Evolutionary conservation across 2,113 vertebrate genomes (phyloP).

Genomic region (Cololabis saira): DNA sequence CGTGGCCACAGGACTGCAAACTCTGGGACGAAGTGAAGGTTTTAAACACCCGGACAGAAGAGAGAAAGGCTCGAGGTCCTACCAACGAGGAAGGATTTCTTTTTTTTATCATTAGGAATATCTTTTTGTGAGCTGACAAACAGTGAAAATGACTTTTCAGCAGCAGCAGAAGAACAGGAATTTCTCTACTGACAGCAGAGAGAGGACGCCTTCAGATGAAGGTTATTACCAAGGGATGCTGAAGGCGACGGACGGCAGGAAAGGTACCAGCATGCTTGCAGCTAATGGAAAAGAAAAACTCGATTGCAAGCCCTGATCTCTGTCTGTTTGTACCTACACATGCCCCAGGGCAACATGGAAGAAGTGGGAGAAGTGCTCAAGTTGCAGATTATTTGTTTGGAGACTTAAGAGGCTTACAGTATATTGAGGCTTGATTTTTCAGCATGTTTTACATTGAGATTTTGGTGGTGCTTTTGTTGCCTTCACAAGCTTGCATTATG

Average conservation of each 20-base stretch:
- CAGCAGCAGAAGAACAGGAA: constrained; percentile 76
- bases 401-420: background rate
- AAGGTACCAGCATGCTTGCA: constrained; percentile 73
- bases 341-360: background rate
- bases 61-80: constrained; percentile 16
- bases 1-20: constrained; percentile 44
- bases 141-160: constrained; percentile 68
- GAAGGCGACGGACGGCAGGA: constrained; percentile 81
- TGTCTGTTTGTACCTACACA: constrained; percentile 7
- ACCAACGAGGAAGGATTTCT: background rate
- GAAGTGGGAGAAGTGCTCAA: background rate
- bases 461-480: background rate
- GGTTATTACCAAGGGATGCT: constrained; percentile 82
- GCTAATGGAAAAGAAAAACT: constrained; percentile 3
- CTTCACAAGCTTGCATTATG: background rate
- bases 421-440: constrained; percentile 5
- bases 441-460: too few relatives aligned
- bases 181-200: constrained; percentile 73
- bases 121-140: constrained; percentile 22
- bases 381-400: background rate
- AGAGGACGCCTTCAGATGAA: constrained; percentile 79
- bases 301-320: constrained; percentile 9
- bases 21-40: constrained; percentile 25
- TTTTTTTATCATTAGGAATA: constrained; percentile 41
- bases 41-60: constrained; percentile 39